Percentiles rank a stretch among this genome's conserved stretches.
Evolutionary conservation across 2,888 invertebrate species (phyloP).

Genomic region (Caenorhabditis sinica): DNA sequence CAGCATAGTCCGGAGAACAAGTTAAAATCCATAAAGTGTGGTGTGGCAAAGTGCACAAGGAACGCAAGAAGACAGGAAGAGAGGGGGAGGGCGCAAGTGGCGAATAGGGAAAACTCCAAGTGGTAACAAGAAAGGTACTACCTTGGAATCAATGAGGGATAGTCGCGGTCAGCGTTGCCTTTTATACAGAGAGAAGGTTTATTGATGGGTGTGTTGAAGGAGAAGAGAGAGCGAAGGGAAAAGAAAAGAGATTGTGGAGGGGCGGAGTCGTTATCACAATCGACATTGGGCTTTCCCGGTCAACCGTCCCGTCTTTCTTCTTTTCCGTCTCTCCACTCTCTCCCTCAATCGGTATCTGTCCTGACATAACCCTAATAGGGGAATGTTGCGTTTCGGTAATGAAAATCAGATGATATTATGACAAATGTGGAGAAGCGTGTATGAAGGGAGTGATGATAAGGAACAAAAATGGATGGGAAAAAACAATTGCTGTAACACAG

Average conservation of each 20-base stretch:
- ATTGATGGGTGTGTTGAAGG: conserved; percentile 11
- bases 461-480: not conserved
- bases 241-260: not conserved
- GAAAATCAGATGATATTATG: conserved; percentile 48
- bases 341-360: not conserved
- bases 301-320: conserved; percentile 53
- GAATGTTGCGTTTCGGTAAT: conserved; percentile 28
- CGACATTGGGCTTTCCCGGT: conserved; percentile 65
- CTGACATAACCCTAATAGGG: conserved; percentile 27
- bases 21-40: conserved; percentile 61
- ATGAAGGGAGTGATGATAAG: not conserved
- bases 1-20: conserved; percentile 68
- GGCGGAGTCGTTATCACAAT: conserved; percentile 49
- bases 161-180: conserved; percentile 38
- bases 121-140: conserved; percentile 21
- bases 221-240: not conserved
- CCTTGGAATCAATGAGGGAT: conserved; percentile 48
- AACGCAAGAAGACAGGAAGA: not conserved
- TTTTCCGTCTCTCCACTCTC: conserved; percentile 1
- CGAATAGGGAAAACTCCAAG: conserved; percentile 20
- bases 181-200: conserved; percentile 53
- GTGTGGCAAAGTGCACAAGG: not conserved
- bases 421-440: conserved; percentile 10
- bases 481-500: conserved; percentile 8
- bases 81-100: not conserved